Evolutionary conservation across 2,888 invertebrate species (phyloP).

Genomic region (Ommatoiulus sabulosus): DNA sequence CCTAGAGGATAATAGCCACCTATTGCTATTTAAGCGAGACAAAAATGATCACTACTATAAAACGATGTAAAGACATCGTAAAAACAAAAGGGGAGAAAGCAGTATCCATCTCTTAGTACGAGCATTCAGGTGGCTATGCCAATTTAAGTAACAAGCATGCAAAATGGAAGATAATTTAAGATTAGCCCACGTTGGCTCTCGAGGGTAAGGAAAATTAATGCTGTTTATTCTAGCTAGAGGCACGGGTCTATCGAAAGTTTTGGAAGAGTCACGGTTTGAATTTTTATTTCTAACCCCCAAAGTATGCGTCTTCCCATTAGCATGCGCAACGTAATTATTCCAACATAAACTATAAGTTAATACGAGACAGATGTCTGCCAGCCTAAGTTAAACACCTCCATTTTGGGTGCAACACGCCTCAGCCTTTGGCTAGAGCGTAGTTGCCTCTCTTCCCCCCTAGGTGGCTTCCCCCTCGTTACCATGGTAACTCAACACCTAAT

Average conservation of each 20-base stretch:
- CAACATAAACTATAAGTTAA: slow-evolving; percentile 28
- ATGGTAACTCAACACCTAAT: slow-evolving; percentile 53
- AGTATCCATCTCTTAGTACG: neutral
- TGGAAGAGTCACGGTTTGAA: neutral
- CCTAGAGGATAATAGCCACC: neutral
- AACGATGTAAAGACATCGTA: neutral
- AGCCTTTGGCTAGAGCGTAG: neutral
- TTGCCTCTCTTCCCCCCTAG: neutral
- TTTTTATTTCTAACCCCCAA: neutral
- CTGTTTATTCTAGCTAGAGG: neutral
- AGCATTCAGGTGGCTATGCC: neutral
- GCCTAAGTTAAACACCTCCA: slow-evolving; percentile 24
- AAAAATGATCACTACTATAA: neutral
- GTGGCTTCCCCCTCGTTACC: slow-evolving; percentile 50
- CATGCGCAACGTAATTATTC: neutral
- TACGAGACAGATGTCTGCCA: slow-evolving; percentile 31
- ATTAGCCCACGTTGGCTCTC: neutral
- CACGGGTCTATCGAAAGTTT: neutral
- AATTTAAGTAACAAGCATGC: neutral
- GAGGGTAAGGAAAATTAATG: neutral
- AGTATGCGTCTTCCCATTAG: neutral
- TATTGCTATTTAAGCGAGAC: neutral
- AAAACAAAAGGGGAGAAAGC: neutral
- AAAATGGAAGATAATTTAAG: slow-evolving; percentile 1
- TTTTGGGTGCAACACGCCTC: slow-evolving; percentile 17